phyloP scores from a whole-genome alignment of 2,113 vertebrate species.

The Asarcornis scutulata region DNA sequence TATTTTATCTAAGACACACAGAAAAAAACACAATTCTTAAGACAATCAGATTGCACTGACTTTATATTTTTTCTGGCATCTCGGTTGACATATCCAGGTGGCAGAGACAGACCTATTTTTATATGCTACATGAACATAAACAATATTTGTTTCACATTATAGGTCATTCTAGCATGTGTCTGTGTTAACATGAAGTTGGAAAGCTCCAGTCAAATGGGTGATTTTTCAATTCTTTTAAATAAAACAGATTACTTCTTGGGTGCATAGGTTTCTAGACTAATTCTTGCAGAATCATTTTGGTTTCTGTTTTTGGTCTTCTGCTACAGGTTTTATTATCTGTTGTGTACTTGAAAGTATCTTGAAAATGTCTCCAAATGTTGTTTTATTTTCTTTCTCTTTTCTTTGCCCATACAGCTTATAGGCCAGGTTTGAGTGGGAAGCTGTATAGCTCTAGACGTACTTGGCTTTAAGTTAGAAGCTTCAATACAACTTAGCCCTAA shows the following conservation, averaged over 20 bases:
- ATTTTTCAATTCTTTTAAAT: not conserved
- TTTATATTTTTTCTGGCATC: not conserved
- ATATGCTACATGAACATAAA: not conserved
- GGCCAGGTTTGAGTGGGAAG: not conserved
- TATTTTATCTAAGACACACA: not conserved
- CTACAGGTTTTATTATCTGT: not conserved
- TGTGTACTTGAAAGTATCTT: not conserved
- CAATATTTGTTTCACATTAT: not conserved
- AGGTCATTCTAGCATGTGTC: not conserved
- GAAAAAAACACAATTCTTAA: not conserved
- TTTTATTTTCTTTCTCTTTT: not conserved
- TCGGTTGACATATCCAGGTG: not conserved
- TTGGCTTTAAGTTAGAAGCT: not conserved
- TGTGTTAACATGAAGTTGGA: not conserved
- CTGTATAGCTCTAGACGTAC: not conserved
- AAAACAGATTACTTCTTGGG: not conserved
- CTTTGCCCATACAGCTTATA: not conserved
- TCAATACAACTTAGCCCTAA: not conserved
- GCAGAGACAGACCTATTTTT: not conserved
- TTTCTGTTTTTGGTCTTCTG: not conserved
- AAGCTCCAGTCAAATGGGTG: not conserved
- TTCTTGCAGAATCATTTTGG: not conserved
- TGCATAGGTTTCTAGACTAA: not conserved
- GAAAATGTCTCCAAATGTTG: not conserved
- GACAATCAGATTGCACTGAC: not conserved